Evolutionary conservation across 2,113 vertebrate species (phyloP).

Genomic region (Callospermophilus lateralis): DNA sequence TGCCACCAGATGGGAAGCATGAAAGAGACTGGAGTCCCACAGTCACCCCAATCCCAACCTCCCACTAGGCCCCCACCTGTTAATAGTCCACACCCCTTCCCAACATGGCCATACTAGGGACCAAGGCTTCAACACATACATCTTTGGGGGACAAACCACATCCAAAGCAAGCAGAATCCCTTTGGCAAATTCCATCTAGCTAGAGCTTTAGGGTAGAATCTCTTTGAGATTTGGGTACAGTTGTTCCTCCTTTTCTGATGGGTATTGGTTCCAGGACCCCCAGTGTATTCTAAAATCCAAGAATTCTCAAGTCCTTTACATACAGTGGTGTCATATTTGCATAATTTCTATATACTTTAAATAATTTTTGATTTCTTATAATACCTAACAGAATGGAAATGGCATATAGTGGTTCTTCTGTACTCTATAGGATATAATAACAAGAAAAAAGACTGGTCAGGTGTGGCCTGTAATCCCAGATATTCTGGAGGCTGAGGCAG

Average conservation of each 20-base stretch:
- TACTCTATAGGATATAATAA: neutral
- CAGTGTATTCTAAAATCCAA: neutral
- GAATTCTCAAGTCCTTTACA: neutral
- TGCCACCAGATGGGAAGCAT: neutral
- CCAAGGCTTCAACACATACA: neutral
- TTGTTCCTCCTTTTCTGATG: neutral
- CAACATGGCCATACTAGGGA: neutral
- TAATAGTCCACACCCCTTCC: neutral
- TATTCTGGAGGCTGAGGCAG: too few relatives aligned
- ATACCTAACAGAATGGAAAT: neutral
- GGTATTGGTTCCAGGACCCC: neutral
- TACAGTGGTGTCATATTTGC: neutral
- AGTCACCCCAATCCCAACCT: neutral
- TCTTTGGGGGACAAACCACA: neutral
- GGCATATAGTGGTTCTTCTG: neutral
- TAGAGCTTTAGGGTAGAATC: neutral
- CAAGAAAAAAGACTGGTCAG: neutral
- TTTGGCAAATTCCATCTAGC: neutral
- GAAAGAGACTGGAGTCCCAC: neutral
- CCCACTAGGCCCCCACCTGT: neutral
- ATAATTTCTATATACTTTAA: neutral
- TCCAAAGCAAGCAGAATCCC: neutral
- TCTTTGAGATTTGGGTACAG: neutral
- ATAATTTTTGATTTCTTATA: neutral
- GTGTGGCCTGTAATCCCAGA: too few relatives aligned